phyloP scores from a whole-genome alignment of 1,140 invertebrate species.

The silkworm (Bombyx mori) region DNA sequence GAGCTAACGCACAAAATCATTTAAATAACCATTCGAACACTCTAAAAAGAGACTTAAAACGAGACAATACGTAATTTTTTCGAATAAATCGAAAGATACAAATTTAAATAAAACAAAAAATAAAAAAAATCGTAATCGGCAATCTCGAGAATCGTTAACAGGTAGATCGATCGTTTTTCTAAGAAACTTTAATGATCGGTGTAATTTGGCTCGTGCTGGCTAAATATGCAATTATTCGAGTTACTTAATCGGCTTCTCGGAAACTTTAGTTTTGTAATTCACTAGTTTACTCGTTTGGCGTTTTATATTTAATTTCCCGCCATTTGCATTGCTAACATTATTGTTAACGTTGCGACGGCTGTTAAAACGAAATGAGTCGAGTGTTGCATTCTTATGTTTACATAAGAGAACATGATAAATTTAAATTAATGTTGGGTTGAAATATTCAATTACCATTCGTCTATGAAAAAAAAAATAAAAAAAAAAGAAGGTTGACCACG shows the following conservation, averaged over 20 bases:
- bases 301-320: no score
- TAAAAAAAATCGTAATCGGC: slow-evolving; percentile 1
- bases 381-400: no score
- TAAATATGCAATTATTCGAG: slow-evolving; percentile 7
- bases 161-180: slow-evolving; percentile 12
- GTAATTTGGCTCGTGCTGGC: slow-evolving; percentile 27
- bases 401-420: no score
- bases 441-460: no score
- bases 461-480: no score
- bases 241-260: neutral
- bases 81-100: neutral
- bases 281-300: no score
- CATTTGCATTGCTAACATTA: no score
- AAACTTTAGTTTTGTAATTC: neutral
- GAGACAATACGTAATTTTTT: neutral
- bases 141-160: slow-evolving; percentile 10
- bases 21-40: neutral
- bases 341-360: no score
- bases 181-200: slow-evolving; percentile 8
- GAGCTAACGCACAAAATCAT: no score
- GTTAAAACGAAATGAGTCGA: no score
- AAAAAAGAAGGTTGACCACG: no score
- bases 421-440: no score
- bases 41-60: neutral
- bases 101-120: neutral